Evolutionary conservation across 2,888 invertebrate genomes (phyloP).

Genomic region (Crematogaster levior): DNA sequence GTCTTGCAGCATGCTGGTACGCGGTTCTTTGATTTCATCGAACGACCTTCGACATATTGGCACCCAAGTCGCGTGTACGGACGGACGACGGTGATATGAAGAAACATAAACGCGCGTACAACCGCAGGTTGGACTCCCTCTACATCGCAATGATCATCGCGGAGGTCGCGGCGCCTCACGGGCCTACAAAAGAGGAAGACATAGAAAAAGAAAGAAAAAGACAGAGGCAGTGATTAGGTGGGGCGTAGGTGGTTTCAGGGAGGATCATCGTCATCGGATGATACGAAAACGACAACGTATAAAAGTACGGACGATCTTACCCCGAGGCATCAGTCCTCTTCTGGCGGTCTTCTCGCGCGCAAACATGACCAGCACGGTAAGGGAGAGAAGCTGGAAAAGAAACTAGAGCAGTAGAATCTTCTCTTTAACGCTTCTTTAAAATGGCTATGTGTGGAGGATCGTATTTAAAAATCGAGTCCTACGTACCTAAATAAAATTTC

Average conservation of each 20-base stretch:
- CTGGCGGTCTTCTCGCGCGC: constrained; percentile 77
- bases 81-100: constrained; percentile 73
- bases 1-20: neutral
- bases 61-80: constrained; percentile 74
- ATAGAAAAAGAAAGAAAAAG: constrained; percentile 42
- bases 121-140: constrained; percentile 35
- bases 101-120: constrained; percentile 72
- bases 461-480: neutral
- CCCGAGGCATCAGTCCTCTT: constrained; percentile 80
- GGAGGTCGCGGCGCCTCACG: no score
- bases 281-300: constrained; percentile 74
- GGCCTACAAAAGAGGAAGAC: constrained; percentile 46
- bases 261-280: constrained; percentile 74
- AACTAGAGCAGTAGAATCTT: neutral
- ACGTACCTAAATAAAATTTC: no score
- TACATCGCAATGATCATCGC: constrained; percentile 74
- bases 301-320: constrained; percentile 79
- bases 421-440: neutral
- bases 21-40: constrained; percentile 60
- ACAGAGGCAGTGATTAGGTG: constrained; percentile 62
- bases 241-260: constrained; percentile 73
- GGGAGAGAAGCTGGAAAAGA: constrained; percentile 33
- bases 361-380: constrained; percentile 81
- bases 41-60: constrained; percentile 68
- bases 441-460: neutral